Evolutionary conservation across 2,888 invertebrate species (phyloP).

Genomic region (Meteorus cinctellus): DNA sequence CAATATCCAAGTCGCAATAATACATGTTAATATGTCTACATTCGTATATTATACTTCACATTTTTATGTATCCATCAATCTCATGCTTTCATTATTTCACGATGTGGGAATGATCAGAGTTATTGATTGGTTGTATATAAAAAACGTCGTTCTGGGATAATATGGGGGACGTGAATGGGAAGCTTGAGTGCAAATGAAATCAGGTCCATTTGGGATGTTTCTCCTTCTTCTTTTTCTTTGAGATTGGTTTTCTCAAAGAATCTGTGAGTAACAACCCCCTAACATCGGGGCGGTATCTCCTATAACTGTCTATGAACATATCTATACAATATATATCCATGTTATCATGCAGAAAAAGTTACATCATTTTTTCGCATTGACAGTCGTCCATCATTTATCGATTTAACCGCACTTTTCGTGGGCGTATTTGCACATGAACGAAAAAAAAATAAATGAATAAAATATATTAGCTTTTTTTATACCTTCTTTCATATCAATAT

Average conservation of each 20-base stretch:
- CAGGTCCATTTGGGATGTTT: constrained; percentile 44
- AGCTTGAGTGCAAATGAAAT: constrained; percentile 31
- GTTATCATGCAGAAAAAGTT: neutral
- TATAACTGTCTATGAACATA: constrained; percentile 29
- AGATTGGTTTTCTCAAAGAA: constrained; percentile 34
- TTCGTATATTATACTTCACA: neutral
- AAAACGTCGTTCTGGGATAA: neutral
- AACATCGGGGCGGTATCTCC: constrained; percentile 34
- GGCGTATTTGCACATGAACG: neutral
- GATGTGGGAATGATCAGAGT: neutral
- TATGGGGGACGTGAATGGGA: constrained; percentile 2
- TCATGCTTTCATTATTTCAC: neutral
- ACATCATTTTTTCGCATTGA: neutral
- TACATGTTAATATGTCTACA: no score
- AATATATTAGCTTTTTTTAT: neutral
- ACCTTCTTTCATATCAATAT: neutral
- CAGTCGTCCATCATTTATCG: constrained; percentile 31
- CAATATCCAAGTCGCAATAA: no score
- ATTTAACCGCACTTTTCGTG: neutral
- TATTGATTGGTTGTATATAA: neutral
- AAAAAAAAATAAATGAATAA: constrained; percentile 13
- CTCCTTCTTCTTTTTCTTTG: constrained; percentile 10
- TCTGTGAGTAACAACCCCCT: constrained; percentile 34
- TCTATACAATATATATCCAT: neutral
- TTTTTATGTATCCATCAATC: neutral